Base-by-base conservation (phyloP, 2,888 invertebrate genomes). In the Unio pictorum region DNA sequence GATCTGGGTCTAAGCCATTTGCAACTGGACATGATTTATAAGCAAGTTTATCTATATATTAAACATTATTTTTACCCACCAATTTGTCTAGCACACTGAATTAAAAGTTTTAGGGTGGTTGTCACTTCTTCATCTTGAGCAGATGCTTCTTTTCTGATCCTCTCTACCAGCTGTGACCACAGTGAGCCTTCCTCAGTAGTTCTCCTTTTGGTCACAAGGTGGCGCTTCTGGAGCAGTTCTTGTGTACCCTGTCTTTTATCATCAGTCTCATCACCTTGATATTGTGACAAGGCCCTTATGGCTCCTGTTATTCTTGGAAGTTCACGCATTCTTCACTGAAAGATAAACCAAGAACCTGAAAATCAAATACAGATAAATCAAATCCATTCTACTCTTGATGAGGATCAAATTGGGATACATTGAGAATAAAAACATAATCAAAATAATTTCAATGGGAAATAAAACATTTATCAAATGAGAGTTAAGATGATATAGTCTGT, bases 231-330 rank as follows among this genome's bases (percentile, higher is more conserved):
- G 34, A 74, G 68, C 54, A 86, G 68, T 65, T 85, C 84, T 61
- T 75, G 73, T 34, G 71, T 58, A 20, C 64, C 69, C 55, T 59
- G 45, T 26, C 59, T 30, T 15, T 61, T 30, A 7, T 74, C 71
- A 59, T 66, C 65, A 23, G 54, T 18, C 26, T 57, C 55, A 20
- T 68, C 67, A n/a, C 69, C 73, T 63, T 79, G 72, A 23, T 83
- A 78, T 30, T 73, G 78, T n/a, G 84, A 76, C 66, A 84, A 84
- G 6, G 80, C 84, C 65, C 85, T 62, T 30, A 86, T 65, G n/a
- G 85, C 85, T 26, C 81, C 80, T 23, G 85, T 78, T 58, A 86
- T 72, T 54, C 85, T 71, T 11, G 86, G 85, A n/a, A 83, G 68
- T 55, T 70, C 74, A 61, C 71, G 77, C 82, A 83, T 82, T n/a